A percentile compares a stretch with the other conserved stretches of the same genome.
Evolutionary conservation across 2,797 vertebrate species (phyloP).

Genomic region (Momotus momota): DNA sequence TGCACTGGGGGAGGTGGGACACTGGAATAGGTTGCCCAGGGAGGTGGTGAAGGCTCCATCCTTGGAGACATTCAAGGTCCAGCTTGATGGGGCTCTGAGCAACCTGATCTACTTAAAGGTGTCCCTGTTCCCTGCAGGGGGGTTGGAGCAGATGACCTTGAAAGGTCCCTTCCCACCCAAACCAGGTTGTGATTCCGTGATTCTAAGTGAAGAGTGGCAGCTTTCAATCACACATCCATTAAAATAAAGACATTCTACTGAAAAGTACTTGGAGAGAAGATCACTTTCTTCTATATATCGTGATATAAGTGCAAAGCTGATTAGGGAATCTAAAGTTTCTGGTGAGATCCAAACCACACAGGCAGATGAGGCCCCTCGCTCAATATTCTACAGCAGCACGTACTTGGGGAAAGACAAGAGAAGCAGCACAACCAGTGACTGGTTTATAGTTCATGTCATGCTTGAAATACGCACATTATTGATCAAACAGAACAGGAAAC

Average conservation of each 20-base stretch:
- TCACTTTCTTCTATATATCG: neutral
- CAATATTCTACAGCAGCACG: neutral
- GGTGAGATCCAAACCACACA: neutral
- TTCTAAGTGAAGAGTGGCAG: neutral
- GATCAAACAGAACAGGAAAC: neutral
- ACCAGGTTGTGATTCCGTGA: too few species aligned
- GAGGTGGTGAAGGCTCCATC: too few species aligned
- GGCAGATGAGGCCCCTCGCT: neutral
- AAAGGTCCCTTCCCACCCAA: too few species aligned
- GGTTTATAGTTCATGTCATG: neutral
- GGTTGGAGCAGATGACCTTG: too few species aligned
- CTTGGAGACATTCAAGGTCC: too few species aligned
- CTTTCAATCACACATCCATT: neutral
- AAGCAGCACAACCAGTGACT: neutral
- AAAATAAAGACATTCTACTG: neutral
- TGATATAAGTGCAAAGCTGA: neutral
- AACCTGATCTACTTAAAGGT: too few species aligned
- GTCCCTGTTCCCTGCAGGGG: too few species aligned
- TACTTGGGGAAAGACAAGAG: neutral
- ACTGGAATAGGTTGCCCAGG: too few species aligned
- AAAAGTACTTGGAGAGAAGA: neutral
- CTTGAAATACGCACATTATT: neutral
- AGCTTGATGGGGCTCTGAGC: too few species aligned
- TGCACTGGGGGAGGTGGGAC: too few species aligned
- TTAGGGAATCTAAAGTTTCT: neutral